Evolutionary conservation across 2,113 vertebrate species (phyloP), one percentile per base, ranked within the genome.

Genomic region (Pelodiscus sinensis): DNA sequence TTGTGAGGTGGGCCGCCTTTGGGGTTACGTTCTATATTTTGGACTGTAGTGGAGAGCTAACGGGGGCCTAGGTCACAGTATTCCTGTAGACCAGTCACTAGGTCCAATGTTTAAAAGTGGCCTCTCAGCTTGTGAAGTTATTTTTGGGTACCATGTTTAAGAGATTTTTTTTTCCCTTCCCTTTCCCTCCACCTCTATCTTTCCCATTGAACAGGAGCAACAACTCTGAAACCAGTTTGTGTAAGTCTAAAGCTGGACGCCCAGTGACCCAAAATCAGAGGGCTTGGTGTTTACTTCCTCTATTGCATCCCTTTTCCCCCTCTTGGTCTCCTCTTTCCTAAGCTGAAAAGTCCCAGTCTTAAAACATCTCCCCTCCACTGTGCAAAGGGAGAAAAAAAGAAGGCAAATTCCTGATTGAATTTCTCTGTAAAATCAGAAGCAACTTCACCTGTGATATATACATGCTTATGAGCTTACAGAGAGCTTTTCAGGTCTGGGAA

Each of bases 31-130:
- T 4, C n/a, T 38, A 15, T 16, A 38, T 15, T 44, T 44, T 44
- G 44, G 44, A 44, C 44, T 44, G 44, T 44, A 44, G 5, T 44
- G 6, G 2, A 35, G 21, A 83, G 1, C 56, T 27, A 55, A 29
- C 78, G 6, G n/a, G 13, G 16, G 9, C 2, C 9, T 62, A 38
- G 3, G 8, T 7, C 31, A 7, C 5, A 6, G 54, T 11, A 14
- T 79, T 81, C 65, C 90, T 35, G 54, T 58, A 8, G 55, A 13
- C 22, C 51, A 51, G 50, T 22, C 29, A 4, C 38, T 27, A 22
- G 79, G 6, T 51, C n/a, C 35, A 71, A 71, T n/a, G 3, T 21
- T 71, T 21, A 71, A 35, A 71, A 35, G 68, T 21, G 5, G 68
- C 44, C 44, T 35, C 68, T 71, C 8, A 2, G 60, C 29, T 62